Conservation (phyloP, 2,113 vertebrate genomes). For the Ia io region DNA sequence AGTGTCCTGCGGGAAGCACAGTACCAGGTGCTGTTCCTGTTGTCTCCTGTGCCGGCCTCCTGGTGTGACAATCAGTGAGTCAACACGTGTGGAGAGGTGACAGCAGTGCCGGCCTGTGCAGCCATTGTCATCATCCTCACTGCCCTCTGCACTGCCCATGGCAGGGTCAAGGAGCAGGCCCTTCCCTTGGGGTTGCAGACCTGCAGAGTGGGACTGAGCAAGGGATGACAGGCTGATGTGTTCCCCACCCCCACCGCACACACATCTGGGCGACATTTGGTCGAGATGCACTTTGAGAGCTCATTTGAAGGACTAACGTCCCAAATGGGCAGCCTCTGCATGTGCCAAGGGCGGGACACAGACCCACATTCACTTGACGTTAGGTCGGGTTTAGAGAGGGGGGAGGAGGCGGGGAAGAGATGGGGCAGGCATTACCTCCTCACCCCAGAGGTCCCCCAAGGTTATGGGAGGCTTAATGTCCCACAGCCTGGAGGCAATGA, state of each 20-base stretch:
- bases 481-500: neutral
- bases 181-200: no score
- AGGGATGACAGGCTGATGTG: neutral
- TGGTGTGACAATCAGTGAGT: rapidly evolving
- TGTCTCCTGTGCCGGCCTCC: neutral
- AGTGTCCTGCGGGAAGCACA: rapidly evolving
- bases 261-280: neutral
- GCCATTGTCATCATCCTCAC: rapidly evolving
- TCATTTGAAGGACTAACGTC: neutral
- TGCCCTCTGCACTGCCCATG: neutral
- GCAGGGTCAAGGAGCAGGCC: neutral
- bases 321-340: neutral
- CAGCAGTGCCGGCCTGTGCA: rapidly evolving
- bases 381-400: neutral
- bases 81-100: rapidly evolving
- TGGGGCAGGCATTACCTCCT: neutral
- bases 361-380: neutral
- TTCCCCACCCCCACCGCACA: no score
- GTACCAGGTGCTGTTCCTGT: rapidly evolving
- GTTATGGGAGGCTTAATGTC: neutral
- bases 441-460: neutral
- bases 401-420: neutral
- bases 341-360: neutral
- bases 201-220: neutral
- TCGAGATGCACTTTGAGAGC: neutral